A percentile compares a stretch with the other conserved stretches of the same genome.
These are phyloP conservation scores for Lerema accius DNA, from an alignment of 1,140 invertebrate species.

Conservation along the genomic window DNA sequence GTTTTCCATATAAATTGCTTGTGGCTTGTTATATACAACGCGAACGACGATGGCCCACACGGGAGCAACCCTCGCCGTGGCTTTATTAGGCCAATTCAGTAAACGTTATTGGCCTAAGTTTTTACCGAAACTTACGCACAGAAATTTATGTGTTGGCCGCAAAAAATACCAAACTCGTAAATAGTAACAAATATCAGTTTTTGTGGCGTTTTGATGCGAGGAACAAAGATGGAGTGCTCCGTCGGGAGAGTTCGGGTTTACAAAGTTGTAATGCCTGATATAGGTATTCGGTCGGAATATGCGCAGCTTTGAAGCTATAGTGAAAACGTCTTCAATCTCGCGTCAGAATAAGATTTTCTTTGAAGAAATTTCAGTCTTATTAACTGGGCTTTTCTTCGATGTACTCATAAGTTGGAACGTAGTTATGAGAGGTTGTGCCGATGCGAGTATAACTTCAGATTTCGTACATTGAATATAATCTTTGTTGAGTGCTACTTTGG, in stretches of 20 bases:
- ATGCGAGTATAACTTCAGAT: neutral
- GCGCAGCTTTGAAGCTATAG: neutral
- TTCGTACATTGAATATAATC: neutral
- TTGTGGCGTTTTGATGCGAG: conserved; percentile 26
- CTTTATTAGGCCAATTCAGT: conserved; percentile 57
- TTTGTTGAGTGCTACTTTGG: neutral
- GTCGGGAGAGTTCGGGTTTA: conserved; percentile 21
- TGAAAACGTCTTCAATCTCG: conserved; percentile 17
- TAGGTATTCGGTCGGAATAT: conserved; percentile 15
- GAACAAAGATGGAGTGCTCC: conserved; percentile 18
- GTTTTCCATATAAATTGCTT: conserved; percentile 74
- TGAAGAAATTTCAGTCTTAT: conserved; percentile 23
- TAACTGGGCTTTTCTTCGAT: neutral
- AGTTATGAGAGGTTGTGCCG: neutral
- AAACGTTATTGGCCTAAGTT: conserved; percentile 40
- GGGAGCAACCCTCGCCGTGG: conserved; percentile 54
- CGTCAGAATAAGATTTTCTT: conserved; percentile 15
- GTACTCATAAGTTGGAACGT: conserved; percentile 7
- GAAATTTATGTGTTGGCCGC: conserved; percentile 24
- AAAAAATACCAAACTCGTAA: conserved; percentile 15
- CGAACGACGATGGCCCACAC: conserved; percentile 57
- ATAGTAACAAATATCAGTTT: conserved; percentile 31
- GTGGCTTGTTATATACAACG: conserved; percentile 58
- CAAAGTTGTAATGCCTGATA: conserved; percentile 25
- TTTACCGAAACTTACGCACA: conserved; percentile 28